These are phyloP conservation scores for Sussaba pulchella DNA, from an alignment of 2,888 invertebrate species.

Conservation along the genomic window DNA sequence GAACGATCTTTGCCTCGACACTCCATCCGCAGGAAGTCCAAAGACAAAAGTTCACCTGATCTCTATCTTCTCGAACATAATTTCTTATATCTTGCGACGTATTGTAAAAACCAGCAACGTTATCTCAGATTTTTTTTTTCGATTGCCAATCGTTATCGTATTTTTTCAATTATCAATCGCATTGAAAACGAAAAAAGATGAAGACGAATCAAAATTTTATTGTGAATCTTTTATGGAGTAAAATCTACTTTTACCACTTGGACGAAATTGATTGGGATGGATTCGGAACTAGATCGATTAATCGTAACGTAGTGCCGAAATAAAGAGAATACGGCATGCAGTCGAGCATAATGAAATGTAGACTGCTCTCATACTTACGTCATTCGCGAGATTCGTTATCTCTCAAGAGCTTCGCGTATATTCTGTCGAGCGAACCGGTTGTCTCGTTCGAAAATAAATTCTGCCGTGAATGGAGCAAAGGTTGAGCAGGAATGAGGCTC, in stretches of 20 bases:
- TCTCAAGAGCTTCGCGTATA: constrained; percentile 40
- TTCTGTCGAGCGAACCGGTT: constrained; percentile 57
- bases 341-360: constrained; percentile 24
- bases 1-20: constrained; percentile 22
- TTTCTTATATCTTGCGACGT: not conserved
- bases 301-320: not conserved
- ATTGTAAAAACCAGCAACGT: not conserved
- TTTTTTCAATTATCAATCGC: too few relatives aligned
- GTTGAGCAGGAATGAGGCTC: constrained; percentile 15
- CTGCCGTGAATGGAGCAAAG: constrained; percentile 4
- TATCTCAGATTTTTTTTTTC: not conserved
- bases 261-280: constrained; percentile 3
- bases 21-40: not conserved
- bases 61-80: not conserved
- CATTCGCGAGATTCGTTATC: constrained; percentile 50
- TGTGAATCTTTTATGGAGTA: not conserved
- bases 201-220: too few relatives aligned
- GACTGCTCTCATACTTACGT: constrained; percentile 24
- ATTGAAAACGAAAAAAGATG: too few relatives aligned
- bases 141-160: not conserved
- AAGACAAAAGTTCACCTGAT: constrained; percentile 6
- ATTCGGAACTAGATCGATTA: not conserved
- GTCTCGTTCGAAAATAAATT: constrained; percentile 59
- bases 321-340: constrained; percentile 36
- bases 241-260: not conserved